phyloP scores from a whole-genome alignment of 2,888 invertebrate species.

The Drosophila cyrtoloma region DNA sequence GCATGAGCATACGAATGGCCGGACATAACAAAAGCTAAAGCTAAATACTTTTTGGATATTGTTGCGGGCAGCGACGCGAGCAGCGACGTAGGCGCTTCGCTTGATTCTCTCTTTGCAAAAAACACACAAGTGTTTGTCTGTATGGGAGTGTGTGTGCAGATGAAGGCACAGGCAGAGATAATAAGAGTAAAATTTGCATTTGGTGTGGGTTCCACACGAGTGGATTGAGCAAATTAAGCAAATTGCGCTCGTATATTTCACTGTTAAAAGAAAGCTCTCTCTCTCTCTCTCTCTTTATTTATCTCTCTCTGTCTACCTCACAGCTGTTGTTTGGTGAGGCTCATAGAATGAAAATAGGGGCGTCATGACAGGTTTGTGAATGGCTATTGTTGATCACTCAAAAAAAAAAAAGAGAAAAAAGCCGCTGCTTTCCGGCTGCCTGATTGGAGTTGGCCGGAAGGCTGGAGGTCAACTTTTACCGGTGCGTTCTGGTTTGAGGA shows the following conservation, averaged over 20 bases:
- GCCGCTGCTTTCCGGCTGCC: slow-evolving; percentile 34
- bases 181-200: slow-evolving; percentile 55
- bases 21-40: slow-evolving; percentile 36
- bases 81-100: slow-evolving; percentile 25
- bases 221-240: slow-evolving; percentile 36
- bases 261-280: slow-evolving; percentile 50
- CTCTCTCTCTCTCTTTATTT: not conserved
- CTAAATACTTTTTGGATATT: slow-evolving; percentile 37
- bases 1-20: slow-evolving; percentile 31
- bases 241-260: slow-evolving; percentile 1
- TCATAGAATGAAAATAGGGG: slow-evolving; percentile 4
- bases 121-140: not conserved
- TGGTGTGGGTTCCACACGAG: slow-evolving; percentile 52
- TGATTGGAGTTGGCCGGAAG: slow-evolving; percentile 14
- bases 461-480: slow-evolving; percentile 29
- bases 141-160: slow-evolving; percentile 13
- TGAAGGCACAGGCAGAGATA: slow-evolving; percentile 44
- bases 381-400: slow-evolving; percentile 34
- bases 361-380: slow-evolving; percentile 60
- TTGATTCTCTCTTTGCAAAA: slow-evolving; percentile 21
- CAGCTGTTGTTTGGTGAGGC: slow-evolving; percentile 21
- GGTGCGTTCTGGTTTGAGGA: slow-evolving; percentile 24
- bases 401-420: not conserved
- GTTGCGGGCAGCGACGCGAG: not conserved
- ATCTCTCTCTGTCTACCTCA: slow-evolving; percentile 1